phyloP scores from a whole-genome alignment of 37 sponge, comb jelly and placozoan species.

The Beroe ovata region DNA sequence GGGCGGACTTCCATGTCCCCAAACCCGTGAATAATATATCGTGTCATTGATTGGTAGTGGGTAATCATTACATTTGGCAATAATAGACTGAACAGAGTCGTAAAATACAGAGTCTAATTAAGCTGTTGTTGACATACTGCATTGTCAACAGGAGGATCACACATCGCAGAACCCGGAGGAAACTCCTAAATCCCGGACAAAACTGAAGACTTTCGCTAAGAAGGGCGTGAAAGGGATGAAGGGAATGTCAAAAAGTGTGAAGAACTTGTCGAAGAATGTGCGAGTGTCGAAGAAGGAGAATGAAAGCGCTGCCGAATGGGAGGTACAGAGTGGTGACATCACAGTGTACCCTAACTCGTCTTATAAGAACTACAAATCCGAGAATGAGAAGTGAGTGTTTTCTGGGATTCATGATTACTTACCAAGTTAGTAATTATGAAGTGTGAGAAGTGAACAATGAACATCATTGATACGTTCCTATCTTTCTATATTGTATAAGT shows the following conservation, averaged over 20 bases:
- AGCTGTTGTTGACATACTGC: too few species aligned
- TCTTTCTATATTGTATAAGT: too few species aligned
- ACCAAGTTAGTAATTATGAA: too few species aligned
- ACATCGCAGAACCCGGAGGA: not conserved
- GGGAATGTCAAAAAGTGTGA: conserved; percentile 22
- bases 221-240: conserved; percentile 59
- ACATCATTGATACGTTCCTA: too few species aligned
- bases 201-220: conserved; percentile 16
- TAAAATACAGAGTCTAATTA: too few species aligned
- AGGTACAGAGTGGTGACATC: conserved; percentile 48
- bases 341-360: conserved; percentile 29
- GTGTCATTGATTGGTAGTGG: too few species aligned
- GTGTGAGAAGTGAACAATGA: too few species aligned
- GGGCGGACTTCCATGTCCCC: too few species aligned
- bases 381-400: conserved; percentile 7
- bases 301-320: conserved; percentile 20
- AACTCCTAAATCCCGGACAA: conserved; percentile 7
- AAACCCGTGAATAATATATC: too few species aligned
- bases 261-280: conserved; percentile 30
- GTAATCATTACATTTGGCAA: too few species aligned
- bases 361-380: conserved; percentile 25
- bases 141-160: conserved; percentile 45
- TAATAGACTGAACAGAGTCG: too few species aligned
- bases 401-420: too few species aligned
- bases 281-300: conserved; percentile 46